These are phyloP conservation scores for Cuniculus paca DNA, from an alignment of 2,797 vertebrate species.

Conservation along the genomic window DNA sequence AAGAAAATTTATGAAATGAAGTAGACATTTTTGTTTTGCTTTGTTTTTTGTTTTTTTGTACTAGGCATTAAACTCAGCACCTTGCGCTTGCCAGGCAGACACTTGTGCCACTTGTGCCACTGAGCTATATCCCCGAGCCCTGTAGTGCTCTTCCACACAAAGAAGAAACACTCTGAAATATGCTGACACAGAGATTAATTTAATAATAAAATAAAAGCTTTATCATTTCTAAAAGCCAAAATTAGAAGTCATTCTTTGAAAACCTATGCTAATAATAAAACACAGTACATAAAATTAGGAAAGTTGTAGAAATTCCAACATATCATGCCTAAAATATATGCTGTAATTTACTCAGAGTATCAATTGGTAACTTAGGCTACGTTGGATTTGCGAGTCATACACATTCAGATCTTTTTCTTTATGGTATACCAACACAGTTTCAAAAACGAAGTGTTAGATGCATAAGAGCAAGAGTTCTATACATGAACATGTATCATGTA, in stretches of 20 bases:
- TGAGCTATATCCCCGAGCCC: too few species aligned
- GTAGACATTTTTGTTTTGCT: too few species aligned
- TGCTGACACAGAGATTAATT: background rate
- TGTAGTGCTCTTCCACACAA: background rate
- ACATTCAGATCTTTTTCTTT: background rate
- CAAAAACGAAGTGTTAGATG: background rate
- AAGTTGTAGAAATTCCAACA: background rate
- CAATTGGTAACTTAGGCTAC: background rate
- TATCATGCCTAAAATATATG: background rate
- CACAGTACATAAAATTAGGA: slow-evolving; percentile 15
- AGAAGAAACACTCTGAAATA: background rate
- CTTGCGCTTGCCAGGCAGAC: too few species aligned
- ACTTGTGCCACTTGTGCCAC: too few species aligned
- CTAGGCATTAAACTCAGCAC: too few species aligned
- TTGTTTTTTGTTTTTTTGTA: too few species aligned
- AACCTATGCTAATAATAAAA: slow-evolving; percentile 46
- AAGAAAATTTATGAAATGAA: slow-evolving; percentile 3
- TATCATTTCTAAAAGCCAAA: slow-evolving; percentile 44
- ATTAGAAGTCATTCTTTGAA: slow-evolving; percentile 8
- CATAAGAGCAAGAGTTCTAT: background rate
- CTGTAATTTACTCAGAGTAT: background rate
- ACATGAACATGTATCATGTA: background rate
- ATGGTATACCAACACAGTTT: background rate
- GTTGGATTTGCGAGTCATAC: background rate
- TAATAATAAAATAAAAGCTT: background rate